Percentiles rank a stretch among this genome's conserved stretches.
Conservation (phyloP, 2,888 invertebrate species). For the Ametastegia equiseti region DNA sequence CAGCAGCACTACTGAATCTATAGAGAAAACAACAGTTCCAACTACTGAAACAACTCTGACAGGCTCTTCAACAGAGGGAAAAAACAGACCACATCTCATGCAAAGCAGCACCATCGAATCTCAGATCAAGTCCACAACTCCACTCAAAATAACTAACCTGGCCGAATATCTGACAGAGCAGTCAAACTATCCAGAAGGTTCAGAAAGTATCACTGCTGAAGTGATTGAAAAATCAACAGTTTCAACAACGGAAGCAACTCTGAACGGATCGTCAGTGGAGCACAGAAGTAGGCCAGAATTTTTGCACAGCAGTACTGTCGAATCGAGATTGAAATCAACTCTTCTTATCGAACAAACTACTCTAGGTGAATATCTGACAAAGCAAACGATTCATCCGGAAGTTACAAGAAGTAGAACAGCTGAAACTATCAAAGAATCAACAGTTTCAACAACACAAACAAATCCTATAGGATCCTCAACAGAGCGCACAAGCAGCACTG, state of each 20-base stretch:
- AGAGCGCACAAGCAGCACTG: slow-evolving; percentile 1
- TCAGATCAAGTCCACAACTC: neutral
- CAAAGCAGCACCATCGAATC: neutral
- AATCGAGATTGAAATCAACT: neutral
- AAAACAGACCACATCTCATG: neutral
- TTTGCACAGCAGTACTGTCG: neutral
- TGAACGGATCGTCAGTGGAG: slow-evolving; percentile 40
- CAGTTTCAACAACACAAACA: neutral
- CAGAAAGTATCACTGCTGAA: neutral
- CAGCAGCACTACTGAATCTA: slow-evolving; percentile 10
- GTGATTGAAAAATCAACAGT: slow-evolving; percentile 37
- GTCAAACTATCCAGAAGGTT: neutral
- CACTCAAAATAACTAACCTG: neutral
- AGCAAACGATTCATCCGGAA: neutral
- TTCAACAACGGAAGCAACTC: slow-evolving; percentile 40
- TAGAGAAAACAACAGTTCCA: slow-evolving; percentile 32
- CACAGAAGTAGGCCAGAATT: slow-evolving; percentile 49
- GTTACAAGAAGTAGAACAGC: neutral
- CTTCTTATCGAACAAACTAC: neutral
- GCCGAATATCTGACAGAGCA: neutral
- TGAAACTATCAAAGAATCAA: neutral
- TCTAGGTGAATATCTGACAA: neutral
- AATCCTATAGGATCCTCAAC: neutral
- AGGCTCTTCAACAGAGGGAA: neutral
- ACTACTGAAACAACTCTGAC: slow-evolving; percentile 33